Base-by-base conservation (phyloP, 2,888 invertebrate genomes). In the Drosophila testacea region DNA sequence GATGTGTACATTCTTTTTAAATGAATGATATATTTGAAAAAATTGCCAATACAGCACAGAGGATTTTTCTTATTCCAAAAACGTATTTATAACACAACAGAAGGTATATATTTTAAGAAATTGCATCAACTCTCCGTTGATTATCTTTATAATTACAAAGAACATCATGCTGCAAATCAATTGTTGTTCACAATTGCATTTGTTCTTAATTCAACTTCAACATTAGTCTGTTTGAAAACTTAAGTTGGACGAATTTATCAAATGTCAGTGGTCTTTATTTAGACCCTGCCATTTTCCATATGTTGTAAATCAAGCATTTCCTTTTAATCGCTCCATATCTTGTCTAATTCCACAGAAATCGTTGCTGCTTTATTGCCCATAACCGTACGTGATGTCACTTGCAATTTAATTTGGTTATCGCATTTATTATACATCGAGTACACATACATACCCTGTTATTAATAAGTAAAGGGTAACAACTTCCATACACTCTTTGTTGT, bases 361-460 rank as follows among this genome's bases (percentile, higher is more conserved):
- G 47, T 13, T 7, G 36, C 6, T 39, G 55, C n/a, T 44, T 36
- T 55, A 42, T 46, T 38, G 7, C 22, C 38, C 11, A 48, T 28
- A 36, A 44, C 22, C n/a, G 28, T 39, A 59, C 61, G 55, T 75
- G 71, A 80, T 65, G 61, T 74, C 76, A 80, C 41, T 63, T 65
- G 59, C 56, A 56, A 81, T 77, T 71, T 52, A 77, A 64, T 73
- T 68, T 69, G 60, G 50, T 63, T 73, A 66, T 62, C 47, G 62
- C 41, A 52, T 46, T 57, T 4, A 16, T 4, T 16, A 39, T 16
- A 22, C 10, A 9, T 22, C 10, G 11, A 6, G 11, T 28, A 28
- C 30, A 5, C 16, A 51, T 59, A 69, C 16, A 51, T 59, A 69
- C 54, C 54, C 54, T 51, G 41, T 22, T 46, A 10, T 11, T 10